Base-by-base conservation (phyloP, 2,113 vertebrate genomes). In the Pampusana beccarii region DNA sequence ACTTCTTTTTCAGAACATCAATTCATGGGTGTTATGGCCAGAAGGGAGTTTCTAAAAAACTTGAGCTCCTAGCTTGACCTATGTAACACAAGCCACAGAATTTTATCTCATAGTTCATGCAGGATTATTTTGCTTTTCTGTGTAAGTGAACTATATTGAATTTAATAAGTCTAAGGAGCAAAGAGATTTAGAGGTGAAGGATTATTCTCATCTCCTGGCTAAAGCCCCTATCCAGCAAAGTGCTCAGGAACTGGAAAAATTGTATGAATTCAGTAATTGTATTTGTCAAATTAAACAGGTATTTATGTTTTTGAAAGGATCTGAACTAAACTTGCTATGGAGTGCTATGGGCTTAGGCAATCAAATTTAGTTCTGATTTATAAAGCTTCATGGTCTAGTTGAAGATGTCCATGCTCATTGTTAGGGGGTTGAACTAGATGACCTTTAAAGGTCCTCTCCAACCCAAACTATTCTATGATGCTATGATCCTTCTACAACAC, bases 151-250 rank as follows among this genome's bases (percentile, higher is more conserved):
- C 46, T 62, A 18, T 50, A 93, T 54, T 80, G 75, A 96, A 61
- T 88, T 88, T 84, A 81, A 19, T 57, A 92, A 93, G 38, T 57
- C 23, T 40, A 85, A 18, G 16, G 24, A 94, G 75, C 10, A 88
- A 72, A 82, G 78, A 86, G 72, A 79, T 95, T 92, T 86, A 88
- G 38, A 94, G n/a, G 64, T 79, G 53, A 95, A 86, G 79, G 69
- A 72, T 90, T 92, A 83, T 73, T 94, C 44, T 80, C 67, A 86
- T 73, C 87, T 74, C 38, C 26, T 82, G 29, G 11, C 40, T 79
- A 91, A 91, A 40, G 25, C 8, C 20, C 6, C 46, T 92, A 34
- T 40, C 72, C 57, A 92, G 53, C 28, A 85, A 91, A 94, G 8
- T 64, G 38, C 34, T 86, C 69, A 80, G 61, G 33, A 92, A 50